phyloP scores from a whole-genome alignment of 2,113 vertebrate genomes.

The Sisor rabdophorus region DNA sequence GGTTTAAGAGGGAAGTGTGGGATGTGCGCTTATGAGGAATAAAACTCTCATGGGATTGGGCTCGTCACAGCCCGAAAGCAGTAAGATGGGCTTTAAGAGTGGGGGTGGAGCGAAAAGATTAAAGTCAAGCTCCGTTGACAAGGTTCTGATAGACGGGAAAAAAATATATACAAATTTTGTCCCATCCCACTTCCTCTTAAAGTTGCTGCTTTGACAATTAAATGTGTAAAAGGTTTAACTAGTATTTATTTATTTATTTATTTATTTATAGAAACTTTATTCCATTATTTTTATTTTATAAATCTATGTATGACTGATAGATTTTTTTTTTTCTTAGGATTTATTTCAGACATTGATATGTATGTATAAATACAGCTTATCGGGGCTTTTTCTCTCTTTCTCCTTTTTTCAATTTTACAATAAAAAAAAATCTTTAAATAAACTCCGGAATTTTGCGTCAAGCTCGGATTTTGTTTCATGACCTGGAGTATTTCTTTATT shows the following conservation, averaged over 20 bases:
- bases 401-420: slow-evolving; percentile 57
- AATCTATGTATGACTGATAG: slow-evolving; percentile 38
- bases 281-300: slow-evolving; percentile 39
- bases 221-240: slow-evolving; percentile 42
- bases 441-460: background rate
- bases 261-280: slow-evolving; percentile 28
- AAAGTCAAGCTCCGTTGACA: background rate
- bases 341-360: slow-evolving; percentile 47
- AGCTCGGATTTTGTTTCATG: background rate
- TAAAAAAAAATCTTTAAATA: slow-evolving; percentile 48
- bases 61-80: slow-evolving; percentile 8
- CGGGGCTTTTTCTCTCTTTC: slow-evolving; percentile 53
- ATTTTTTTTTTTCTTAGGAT: slow-evolving; percentile 3
- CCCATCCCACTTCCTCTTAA: slow-evolving; percentile 44
- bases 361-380: slow-evolving; percentile 51
- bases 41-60: background rate
- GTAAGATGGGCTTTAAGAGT: slow-evolving; percentile 7
- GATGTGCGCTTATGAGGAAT: slow-evolving; percentile 4
- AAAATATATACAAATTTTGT: slow-evolving; percentile 24
- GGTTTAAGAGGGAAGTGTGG: slow-evolving; percentile 38
- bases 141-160: background rate
- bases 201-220: slow-evolving; percentile 55
- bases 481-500: background rate
- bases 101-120: background rate
- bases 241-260: slow-evolving; percentile 47